Conservation (phyloP, 2,797 vertebrate genomes). For the Nasua narica region DNA sequence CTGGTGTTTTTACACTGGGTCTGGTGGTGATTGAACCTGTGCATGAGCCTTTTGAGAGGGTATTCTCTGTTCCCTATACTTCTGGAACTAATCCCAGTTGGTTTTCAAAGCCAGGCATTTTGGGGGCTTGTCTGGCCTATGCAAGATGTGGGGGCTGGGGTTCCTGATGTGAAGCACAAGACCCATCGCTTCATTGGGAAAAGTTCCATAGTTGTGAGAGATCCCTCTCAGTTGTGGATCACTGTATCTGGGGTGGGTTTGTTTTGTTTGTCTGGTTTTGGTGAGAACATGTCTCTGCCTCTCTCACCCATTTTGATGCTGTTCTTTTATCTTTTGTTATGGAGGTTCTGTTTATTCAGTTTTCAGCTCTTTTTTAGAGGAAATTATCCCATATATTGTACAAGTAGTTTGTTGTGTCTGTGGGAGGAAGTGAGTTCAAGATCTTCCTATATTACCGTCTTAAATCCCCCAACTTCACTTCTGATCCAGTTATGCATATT, state of each 20-base stretch:
- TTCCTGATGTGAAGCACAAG: background rate
- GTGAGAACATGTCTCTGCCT: background rate
- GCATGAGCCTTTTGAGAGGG: background rate
- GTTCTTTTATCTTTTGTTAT: background rate
- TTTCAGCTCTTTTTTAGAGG: background rate
- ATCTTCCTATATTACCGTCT: background rate
- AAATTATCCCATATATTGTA: background rate
- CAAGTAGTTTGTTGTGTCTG: background rate
- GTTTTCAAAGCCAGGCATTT: background rate
- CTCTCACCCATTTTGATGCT: background rate
- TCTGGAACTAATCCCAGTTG: background rate
- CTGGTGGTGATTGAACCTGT: background rate
- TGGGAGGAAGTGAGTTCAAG: background rate
- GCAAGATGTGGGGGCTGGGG: background rate
- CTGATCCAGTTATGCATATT: constrained; percentile 15
- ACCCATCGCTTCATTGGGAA: background rate
- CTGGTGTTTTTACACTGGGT: background rate
- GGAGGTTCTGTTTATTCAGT: background rate
- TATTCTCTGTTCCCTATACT: background rate
- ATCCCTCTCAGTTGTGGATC: background rate
- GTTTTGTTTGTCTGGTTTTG: background rate
- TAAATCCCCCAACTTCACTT: background rate
- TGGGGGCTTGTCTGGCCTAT: background rate
- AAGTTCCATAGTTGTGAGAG: background rate
- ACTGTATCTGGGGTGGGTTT: background rate